A percentile compares a stretch with the other conserved stretches of the same genome.
Conservation (phyloP, 2,888 invertebrate genomes). For the Orthonychiurus folsomi region DNA sequence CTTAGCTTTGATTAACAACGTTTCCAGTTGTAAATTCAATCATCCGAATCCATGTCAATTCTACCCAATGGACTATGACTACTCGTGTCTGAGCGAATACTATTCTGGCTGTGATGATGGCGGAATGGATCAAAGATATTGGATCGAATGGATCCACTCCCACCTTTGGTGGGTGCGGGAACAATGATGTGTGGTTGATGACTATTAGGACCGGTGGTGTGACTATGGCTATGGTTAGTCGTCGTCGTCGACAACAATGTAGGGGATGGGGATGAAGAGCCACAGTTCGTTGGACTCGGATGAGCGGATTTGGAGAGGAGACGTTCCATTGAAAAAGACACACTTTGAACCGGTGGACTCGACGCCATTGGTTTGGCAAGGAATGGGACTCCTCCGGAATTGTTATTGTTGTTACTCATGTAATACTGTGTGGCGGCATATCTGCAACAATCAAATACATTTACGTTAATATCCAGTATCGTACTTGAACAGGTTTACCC, state of each 20-base stretch:
- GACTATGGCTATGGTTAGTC: not conserved
- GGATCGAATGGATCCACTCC: conserved; percentile 1
- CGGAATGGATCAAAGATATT: not conserved
- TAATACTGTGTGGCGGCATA: conserved; percentile 39
- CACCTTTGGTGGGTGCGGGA: not conserved
- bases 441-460: conserved; percentile 20
- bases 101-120: conserved; percentile 1
- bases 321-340: conserved; percentile 37
- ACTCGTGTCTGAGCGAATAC: not conserved
- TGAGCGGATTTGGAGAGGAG: conserved; percentile 36
- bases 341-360: conserved; percentile 29
- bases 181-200: not conserved
- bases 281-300: conserved; percentile 10
- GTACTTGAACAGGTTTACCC: too few relatives aligned
- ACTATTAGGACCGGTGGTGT: not conserved
- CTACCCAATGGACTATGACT: not conserved
- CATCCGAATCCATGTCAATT: conserved; percentile 5
- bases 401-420: conserved; percentile 33
- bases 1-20: too few relatives aligned
- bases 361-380: conserved; percentile 28
- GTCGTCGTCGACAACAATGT: not conserved
- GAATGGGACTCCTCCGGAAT: conserved; percentile 23
- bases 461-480: not conserved
- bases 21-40: too few relatives aligned
- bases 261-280: not conserved